Base-by-base conservation (phyloP, 2,113 vertebrate genomes). In the Cyrtonyx montezumae region DNA sequence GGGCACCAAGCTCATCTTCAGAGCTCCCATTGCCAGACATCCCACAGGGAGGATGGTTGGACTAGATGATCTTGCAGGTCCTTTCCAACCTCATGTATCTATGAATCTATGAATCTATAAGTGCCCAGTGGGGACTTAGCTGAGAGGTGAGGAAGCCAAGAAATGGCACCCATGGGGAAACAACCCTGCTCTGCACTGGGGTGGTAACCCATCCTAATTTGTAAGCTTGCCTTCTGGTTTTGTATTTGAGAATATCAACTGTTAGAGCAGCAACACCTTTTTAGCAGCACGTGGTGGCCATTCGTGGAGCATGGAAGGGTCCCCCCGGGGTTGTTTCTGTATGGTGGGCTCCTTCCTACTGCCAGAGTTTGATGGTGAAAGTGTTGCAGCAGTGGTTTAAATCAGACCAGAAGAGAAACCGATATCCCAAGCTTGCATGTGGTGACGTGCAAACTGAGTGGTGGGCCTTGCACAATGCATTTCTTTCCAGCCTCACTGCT, bases 21-120 rank as follows among this genome's bases (percentile, higher is more conserved):
- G 74, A 16, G 68, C 74, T 70, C 20, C 55, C 2, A 5, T 69
- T 77, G 74, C 86, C 91, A 90, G 58, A 80, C 91, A 82, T 89
- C 91, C 92, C 69, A 5, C 76, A 42, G 48, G 63, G 22, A n/a
- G n/a, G n/a, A n/a, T n/a, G n/a, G n/a, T n/a, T n/a, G n/a, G n/a
- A n/a, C n/a, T n/a, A n/a, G n/a, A n/a, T n/a, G n/a, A n/a, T n/a
- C n/a, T n/a, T n/a, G n/a, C n/a, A n/a, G n/a, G n/a, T n/a, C n/a
- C n/a, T n/a, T n/a, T n/a, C n/a, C n/a, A n/a, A n/a, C n/a, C n/a
- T n/a, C n/a, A n/a, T n/a, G n/a, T n/a, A n/a, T n/a, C n/a, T n/a
- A n/a, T n/a, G n/a, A n/a, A n/a, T n/a, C n/a, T n/a, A n/a, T n/a
- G n/a, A n/a, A n/a, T n/a, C n/a, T n/a, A n/a, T n/a, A n/a, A n/a